phyloP scores from a whole-genome alignment of 1,140 invertebrate species.

The Scaptodrosophila lebanonensis region DNA sequence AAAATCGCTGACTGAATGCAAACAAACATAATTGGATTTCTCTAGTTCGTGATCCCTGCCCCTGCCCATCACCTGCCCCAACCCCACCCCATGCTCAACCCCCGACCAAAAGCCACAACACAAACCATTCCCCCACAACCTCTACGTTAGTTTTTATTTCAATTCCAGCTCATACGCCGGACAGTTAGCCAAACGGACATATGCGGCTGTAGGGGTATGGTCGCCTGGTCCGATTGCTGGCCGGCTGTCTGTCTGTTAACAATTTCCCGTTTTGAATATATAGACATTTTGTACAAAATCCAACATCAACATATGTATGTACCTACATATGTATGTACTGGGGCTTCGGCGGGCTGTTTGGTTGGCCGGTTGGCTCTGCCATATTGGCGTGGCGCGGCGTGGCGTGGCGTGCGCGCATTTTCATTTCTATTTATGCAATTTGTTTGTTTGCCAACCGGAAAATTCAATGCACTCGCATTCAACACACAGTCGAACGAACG shows the following conservation, averaged over 20 bases:
- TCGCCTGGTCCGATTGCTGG: no score
- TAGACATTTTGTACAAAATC: conserved; percentile 71
- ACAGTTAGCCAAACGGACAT: no score
- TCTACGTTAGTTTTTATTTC: conserved; percentile 62
- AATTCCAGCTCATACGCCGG: conserved; percentile 52
- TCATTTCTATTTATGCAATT: conserved; percentile 74
- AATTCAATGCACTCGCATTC: conserved; percentile 68
- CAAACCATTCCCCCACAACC: background rate
- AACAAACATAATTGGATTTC: conserved; percentile 76
- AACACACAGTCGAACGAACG: conserved; percentile 37
- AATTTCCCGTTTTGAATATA: conserved; percentile 71
- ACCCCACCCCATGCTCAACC: conserved; percentile 1
- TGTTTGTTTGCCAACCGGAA: conserved; percentile 70
- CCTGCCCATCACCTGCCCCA: conserved; percentile 10
- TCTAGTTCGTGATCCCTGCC: conserved; percentile 49
- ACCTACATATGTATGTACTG: conserved; percentile 8
- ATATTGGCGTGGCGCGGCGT: conserved; percentile 30
- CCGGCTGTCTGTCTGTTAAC: conserved; percentile 46
- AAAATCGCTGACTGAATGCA: conserved; percentile 75
- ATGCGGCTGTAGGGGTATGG: no score
- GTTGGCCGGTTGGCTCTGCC: conserved; percentile 24
- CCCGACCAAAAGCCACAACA: conserved; percentile 8
- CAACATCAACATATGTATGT: conserved; percentile 48
- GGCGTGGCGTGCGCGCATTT: conserved; percentile 50
- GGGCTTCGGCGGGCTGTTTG: conserved; percentile 13